phyloP scores from a whole-genome alignment of 2,888 invertebrate species.

The Coleophora flavipennella region DNA sequence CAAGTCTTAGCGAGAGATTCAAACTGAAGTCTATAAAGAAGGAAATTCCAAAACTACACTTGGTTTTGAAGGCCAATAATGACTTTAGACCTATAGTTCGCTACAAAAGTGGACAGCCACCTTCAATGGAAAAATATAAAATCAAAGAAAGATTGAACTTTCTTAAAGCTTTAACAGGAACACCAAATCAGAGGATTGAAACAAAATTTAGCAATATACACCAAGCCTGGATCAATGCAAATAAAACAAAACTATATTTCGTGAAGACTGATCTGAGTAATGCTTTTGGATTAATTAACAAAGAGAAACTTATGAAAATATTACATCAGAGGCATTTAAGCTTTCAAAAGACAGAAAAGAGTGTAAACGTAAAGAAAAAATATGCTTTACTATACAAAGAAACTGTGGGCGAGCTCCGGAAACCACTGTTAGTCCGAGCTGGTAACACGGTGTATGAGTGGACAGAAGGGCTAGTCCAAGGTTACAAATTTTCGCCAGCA shows the following conservation, averaged over 20 bases:
- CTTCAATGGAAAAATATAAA: constrained; percentile 37
- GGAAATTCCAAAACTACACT: constrained; percentile 49
- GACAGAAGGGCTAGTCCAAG: constrained; percentile 60
- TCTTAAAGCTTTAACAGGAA: constrained; percentile 35
- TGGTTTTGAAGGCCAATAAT: constrained; percentile 47
- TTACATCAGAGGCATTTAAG: constrained; percentile 34
- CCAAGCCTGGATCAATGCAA: constrained; percentile 36
- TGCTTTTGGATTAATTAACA: constrained; percentile 64
- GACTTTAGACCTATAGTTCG: constrained; percentile 54
- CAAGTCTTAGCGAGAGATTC: constrained; percentile 24
- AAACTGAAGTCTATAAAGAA: constrained; percentile 33
- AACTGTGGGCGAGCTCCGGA: constrained; percentile 42
- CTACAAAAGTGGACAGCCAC: constrained; percentile 37
- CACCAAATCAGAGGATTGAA: constrained; percentile 35
- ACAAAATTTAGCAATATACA: constrained; percentile 32
- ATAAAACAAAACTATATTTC: constrained; percentile 55
- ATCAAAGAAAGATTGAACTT: constrained; percentile 45
- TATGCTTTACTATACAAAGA: constrained; percentile 44
- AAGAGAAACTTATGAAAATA: constrained; percentile 41
- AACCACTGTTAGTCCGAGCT: constrained; percentile 49
- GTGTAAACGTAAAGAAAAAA: constrained; percentile 35
- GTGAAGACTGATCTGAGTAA: constrained; percentile 61
- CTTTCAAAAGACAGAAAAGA: constrained; percentile 37
- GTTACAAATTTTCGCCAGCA: constrained; percentile 64
- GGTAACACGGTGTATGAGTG: constrained; percentile 63